Evolutionary conservation across 2,888 invertebrate genomes (phyloP), one percentile per base, ranked within the genome.

Genomic region (Eupithecia tripunctaria): DNA sequence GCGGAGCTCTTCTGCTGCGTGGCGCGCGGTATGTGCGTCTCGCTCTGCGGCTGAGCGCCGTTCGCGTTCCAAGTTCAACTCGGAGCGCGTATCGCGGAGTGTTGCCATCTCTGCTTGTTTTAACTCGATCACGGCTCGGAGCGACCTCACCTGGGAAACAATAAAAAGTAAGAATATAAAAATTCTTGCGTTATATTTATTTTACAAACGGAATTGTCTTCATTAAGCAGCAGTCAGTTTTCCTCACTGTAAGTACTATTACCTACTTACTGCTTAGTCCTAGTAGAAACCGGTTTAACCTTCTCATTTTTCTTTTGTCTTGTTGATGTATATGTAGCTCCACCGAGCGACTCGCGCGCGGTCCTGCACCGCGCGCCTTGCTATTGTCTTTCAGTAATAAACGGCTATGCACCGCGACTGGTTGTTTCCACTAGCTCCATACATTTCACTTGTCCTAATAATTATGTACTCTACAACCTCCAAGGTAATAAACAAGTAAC

Each of bases 91-190:
- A 82, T 96, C 96, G 64, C 96, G 95, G 66, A 99, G 93, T 25
- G 97, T 96, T 0, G 96, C 96, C 84, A 98, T 96, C 92, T 99
- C 98, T 32, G 96, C 96, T 86, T 97, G 97, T 84, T 97, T 97
- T 85, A 99, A 94, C 82, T 99, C 99, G 75, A 99, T 94, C 4
- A 99, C 99, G 51, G 97, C 96, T 78, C 98, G 96, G 75, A 99
- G 93, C 25, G 98, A 98, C 81, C 82, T 95, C 85, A 89, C 93
- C 94, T 93, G 56, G 0, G 38, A 32, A 59, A 18, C 1, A 63
- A 12, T 10, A 2, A 8, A 18, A 62, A n/a, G 27, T 10, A 21
- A 10, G 3, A n/a, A 47, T 47, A 51, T 1, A 51, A 51, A 51
- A 5, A 21, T 51, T 0, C 21, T 51, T 21, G 10, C 21, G 21